These are phyloP conservation scores for Lasioglossum oenotherae DNA, from an alignment of 2,888 invertebrate species.

Conservation along the genomic window DNA sequence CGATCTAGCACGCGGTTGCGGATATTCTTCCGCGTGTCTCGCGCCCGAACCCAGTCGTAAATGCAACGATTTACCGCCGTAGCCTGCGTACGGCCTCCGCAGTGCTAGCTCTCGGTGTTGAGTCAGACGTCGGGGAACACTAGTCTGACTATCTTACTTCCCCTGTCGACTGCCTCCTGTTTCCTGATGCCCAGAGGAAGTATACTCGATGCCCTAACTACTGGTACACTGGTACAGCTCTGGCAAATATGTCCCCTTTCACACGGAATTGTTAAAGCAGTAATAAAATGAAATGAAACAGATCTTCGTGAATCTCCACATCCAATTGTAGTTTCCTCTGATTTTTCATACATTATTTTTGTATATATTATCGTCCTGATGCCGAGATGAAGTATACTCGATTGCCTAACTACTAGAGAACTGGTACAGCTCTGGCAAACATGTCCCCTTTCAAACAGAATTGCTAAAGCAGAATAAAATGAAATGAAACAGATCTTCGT, in stretches of 20 bases:
- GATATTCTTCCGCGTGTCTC: conserved; percentile 68
- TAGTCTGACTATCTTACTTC: neutral
- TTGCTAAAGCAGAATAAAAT: neutral
- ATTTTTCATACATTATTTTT: no score
- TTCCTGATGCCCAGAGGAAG: neutral
- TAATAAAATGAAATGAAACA: neutral
- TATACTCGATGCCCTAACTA: conserved; percentile 2
- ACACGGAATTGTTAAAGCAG: neutral
- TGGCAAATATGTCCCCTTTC: neutral
- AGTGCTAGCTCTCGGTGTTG: conserved; percentile 36
- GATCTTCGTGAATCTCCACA: no score
- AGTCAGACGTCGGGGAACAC: conserved; percentile 43
- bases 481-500: no score
- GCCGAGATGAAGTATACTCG: neutral
- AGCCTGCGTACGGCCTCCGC: neutral
- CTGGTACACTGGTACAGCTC: neutral
- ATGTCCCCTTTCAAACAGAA: neutral
- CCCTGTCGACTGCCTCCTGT: conserved; percentile 11
- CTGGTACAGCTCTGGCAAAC: neutral
- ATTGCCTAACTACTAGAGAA: neutral
- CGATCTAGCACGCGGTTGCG: conserved; percentile 62
- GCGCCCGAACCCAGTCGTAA: conserved; percentile 46
- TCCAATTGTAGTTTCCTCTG: no score
- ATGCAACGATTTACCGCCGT: conserved; percentile 45
- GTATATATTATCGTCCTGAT: neutral